phyloP scores from a whole-genome alignment of 2,113 vertebrate genomes.

The Colinus virginianus region DNA sequence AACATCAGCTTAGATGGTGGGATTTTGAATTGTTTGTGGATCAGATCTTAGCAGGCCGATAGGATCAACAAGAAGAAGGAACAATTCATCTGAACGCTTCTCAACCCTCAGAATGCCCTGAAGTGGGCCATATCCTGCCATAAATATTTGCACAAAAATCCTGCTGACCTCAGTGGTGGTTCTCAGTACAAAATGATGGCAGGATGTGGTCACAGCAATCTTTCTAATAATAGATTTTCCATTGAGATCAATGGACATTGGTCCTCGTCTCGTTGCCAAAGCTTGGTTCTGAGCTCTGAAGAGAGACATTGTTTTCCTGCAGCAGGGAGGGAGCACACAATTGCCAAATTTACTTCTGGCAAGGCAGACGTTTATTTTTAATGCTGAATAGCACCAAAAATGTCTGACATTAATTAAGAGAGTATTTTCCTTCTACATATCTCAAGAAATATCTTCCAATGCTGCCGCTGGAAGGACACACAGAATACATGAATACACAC shows the following conservation, averaged over 20 bases:
- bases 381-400: conserved; percentile 54
- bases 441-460: conserved; percentile 44
- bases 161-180: conserved; percentile 74
- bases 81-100: conserved; percentile 24
- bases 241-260: conserved; percentile 79
- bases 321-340: conserved; percentile 60
- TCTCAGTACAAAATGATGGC: conserved; percentile 68
- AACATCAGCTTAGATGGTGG: neutral
- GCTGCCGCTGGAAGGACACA: conserved; percentile 62
- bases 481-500: conserved; percentile 17
- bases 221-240: conserved; percentile 82
- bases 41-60: conserved; percentile 21
- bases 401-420: conserved; percentile 56
- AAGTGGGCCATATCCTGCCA: conserved; percentile 75
- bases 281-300: conserved; percentile 65
- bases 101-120: conserved; percentile 42
- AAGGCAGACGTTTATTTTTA: conserved; percentile 65
- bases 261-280: conserved; percentile 65
- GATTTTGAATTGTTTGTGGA: neutral
- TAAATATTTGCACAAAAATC: conserved; percentile 75
- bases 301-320: conserved; percentile 76
- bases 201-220: conserved; percentile 76
- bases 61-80: conserved; percentile 32
- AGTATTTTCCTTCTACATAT: conserved; percentile 20
- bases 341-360: conserved; percentile 76